Conservation (phyloP, 2,113 vertebrate species). For the Neogobius melanostomus region DNA sequence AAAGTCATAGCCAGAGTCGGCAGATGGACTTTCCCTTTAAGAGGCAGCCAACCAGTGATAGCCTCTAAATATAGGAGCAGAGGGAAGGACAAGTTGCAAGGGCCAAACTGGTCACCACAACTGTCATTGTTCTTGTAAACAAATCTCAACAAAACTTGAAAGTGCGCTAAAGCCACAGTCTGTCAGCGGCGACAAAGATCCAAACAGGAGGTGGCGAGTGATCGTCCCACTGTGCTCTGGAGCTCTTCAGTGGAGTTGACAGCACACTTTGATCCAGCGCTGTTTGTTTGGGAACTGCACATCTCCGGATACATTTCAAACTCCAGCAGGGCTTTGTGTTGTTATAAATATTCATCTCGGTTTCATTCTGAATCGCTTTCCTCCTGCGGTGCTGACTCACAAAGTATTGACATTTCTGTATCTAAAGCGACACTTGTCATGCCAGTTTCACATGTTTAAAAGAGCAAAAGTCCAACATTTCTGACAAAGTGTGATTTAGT, state of each 20-base stretch:
- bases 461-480: background rate
- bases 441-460: background rate
- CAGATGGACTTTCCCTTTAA: constrained; percentile 68
- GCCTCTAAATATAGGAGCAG: constrained; percentile 75
- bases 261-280: constrained; percentile 17
- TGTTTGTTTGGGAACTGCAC: constrained; percentile 27
- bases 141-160: constrained; percentile 51
- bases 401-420: background rate
- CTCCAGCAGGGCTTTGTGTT: background rate
- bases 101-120: constrained; percentile 47
- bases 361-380: constrained; percentile 13
- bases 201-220: constrained; percentile 23
- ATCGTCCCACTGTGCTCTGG: constrained; percentile 20
- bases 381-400: constrained; percentile 29
- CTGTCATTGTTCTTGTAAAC: constrained; percentile 57
- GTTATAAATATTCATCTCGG: constrained; percentile 41
- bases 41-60: constrained; percentile 40
- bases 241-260: constrained; percentile 12
- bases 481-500: no score
- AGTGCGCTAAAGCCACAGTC: constrained; percentile 31
- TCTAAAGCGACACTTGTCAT: constrained; percentile 11
- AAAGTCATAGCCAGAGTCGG: constrained; percentile 1
- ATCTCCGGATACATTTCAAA: constrained; percentile 26
- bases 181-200: constrained; percentile 23
- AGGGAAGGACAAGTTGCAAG: constrained; percentile 35